Percentiles rank a stretch among this genome's conserved stretches.
Evolutionary conservation across 2,113 vertebrate species (phyloP).

Genomic region (Pachyramphus minor): DNA sequence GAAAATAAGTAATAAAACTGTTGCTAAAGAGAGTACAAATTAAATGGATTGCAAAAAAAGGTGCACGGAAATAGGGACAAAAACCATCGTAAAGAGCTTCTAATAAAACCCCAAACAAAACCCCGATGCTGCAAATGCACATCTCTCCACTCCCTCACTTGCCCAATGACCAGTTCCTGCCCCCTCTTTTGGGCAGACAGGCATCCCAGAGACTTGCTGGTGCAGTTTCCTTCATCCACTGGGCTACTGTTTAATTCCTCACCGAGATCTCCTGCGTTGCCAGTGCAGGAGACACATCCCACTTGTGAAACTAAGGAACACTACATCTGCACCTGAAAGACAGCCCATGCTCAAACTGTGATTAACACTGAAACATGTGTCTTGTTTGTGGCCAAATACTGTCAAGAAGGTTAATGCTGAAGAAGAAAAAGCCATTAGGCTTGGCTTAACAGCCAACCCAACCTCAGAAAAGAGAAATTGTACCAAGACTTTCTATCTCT

Average conservation of each 20-base stretch:
- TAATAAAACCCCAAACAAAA: background rate
- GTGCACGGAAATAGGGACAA: background rate
- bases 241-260: background rate
- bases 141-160: background rate
- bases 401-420: background rate
- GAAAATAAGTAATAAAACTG: background rate
- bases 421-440: background rate
- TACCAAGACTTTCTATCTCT: too few relatives aligned
- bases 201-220: fast-evolving
- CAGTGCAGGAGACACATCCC: too few relatives aligned
- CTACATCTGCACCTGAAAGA: too few relatives aligned
- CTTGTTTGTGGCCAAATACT: background rate
- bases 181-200: too few relatives aligned
- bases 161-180: fast-evolving
- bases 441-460: background rate
- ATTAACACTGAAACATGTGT: background rate
- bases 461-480: background rate
- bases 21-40: background rate
- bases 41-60: background rate
- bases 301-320: background rate
- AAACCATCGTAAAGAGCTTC: fast-evolving
- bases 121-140: fast-evolving
- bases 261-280: fast-evolving
- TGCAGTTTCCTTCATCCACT: too few relatives aligned
- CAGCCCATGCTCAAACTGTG: fast-evolving